Conservation (phyloP, 53 echinoderm and acorn worm genomes). For the Arbacia lixula region DNA sequence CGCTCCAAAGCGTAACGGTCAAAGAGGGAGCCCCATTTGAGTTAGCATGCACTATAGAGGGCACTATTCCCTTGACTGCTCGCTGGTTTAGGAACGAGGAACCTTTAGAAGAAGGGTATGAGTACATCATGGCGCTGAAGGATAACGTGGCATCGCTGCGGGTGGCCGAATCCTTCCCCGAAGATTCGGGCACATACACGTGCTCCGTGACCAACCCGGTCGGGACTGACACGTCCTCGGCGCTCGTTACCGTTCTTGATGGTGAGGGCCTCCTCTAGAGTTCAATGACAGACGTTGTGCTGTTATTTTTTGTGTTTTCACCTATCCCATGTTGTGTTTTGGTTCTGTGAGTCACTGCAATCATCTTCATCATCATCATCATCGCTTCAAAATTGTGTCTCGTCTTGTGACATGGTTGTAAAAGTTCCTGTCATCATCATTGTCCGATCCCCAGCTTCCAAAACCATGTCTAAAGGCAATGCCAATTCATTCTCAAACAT, state of each 20-base stretch:
- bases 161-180: constrained; percentile 78
- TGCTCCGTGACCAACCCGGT: constrained; percentile 79
- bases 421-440: no score
- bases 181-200: constrained; percentile 83
- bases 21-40: constrained; percentile 72
- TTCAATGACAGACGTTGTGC: no score
- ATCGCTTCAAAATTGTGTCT: no score
- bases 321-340: no score
- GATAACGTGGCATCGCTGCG: constrained; percentile 75
- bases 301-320: no score
- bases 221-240: constrained; percentile 74
- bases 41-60: constrained; percentile 70
- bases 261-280: constrained; percentile 71
- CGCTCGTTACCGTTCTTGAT: constrained; percentile 77
- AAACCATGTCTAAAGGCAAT: no score
- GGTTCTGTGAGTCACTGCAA: no score
- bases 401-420: no score
- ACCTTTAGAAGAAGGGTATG: constrained; percentile 57
- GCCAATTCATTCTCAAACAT: no score
- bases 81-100: constrained; percentile 77
- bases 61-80: constrained; percentile 48
- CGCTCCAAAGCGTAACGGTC: constrained; percentile 44
- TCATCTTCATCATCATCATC: no score
- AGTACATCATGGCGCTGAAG: constrained; percentile 66
- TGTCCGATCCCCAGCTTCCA: no score